phyloP scores from a whole-genome alignment of 1,140 invertebrate genomes.

The Catajapyx aquilonaris region DNA sequence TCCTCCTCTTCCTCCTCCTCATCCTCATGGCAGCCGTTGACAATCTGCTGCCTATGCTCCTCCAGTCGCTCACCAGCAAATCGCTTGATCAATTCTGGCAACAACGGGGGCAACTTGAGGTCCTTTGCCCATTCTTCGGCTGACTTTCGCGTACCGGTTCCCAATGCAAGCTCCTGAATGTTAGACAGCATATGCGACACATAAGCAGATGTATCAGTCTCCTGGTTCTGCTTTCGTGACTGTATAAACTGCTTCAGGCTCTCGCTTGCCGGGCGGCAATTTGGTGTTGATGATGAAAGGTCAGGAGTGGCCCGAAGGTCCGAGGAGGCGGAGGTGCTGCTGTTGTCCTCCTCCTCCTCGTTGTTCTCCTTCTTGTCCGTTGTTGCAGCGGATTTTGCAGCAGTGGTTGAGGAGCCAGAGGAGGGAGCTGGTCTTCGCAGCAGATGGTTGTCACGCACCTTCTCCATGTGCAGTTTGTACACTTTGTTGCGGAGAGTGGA shows the following conservation, averaged over 20 bases:
- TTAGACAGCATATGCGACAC: no score
- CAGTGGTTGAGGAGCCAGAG: no score
- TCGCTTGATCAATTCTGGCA: constrained; percentile 20
- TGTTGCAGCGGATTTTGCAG: no score
- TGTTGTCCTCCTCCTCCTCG: constrained; percentile 35
- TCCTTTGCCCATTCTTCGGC: no score
- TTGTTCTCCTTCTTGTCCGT: constrained; percentile 21
- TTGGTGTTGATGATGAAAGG: no score
- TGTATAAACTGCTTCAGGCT: constrained; percentile 33
- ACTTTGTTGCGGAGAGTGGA: constrained; percentile 86
- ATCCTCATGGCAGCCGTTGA: not conserved
- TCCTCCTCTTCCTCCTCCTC: constrained; percentile 5
- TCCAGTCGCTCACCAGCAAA: constrained; percentile 21
- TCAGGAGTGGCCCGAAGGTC: no score
- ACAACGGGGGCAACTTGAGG: constrained; percentile 13
- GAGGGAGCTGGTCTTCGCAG: no score
- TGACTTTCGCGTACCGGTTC: no score
- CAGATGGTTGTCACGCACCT: no score
- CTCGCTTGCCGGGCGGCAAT: constrained; percentile 20
- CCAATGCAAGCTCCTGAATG: no score
- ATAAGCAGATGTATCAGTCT: constrained; percentile 19
- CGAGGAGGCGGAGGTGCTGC: no score
- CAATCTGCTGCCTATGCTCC: constrained; percentile 13
- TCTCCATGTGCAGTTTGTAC: no score
- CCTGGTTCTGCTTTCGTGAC: constrained; percentile 20